phyloP scores from a whole-genome alignment of 23 tunicate genomes.

The Clavelina lepadiformis region DNA sequence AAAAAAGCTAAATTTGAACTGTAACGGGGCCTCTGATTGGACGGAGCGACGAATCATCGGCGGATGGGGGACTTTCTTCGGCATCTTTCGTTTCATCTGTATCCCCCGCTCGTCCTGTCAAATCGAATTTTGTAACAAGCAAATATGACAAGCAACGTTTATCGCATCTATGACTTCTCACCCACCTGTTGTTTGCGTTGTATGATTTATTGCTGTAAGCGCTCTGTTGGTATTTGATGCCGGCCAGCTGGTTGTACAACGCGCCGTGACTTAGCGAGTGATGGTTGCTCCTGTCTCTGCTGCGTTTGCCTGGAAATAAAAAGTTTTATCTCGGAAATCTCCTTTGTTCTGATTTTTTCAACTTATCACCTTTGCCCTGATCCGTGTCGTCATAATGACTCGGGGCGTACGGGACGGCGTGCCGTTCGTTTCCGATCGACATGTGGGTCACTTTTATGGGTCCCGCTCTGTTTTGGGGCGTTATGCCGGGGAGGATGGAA shows the following conservation, averaged over 20 bases:
- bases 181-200: constrained; percentile 26
- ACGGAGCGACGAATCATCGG: too few species aligned
- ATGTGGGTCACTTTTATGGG: constrained; percentile 90
- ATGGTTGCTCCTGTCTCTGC: constrained; percentile 38
- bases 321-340: background rate
- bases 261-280: constrained; percentile 61
- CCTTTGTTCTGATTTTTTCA: background rate
- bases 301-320: constrained; percentile 15
- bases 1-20: too few species aligned
- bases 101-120: too few species aligned
- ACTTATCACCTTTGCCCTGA: constrained; percentile 28
- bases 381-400: constrained; percentile 51
- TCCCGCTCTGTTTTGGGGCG: constrained; percentile 88
- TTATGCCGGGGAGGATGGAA: constrained; percentile 82
- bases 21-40: too few species aligned
- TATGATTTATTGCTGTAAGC: constrained; percentile 9
- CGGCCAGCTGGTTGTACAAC: constrained; percentile 84
- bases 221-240: constrained; percentile 61
- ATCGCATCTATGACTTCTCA: too few species aligned
- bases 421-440: constrained; percentile 77
- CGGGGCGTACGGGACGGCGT: constrained; percentile 36
- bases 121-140: too few species aligned
- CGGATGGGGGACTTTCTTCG: too few species aligned
- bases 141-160: too few species aligned
- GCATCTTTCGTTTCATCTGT: too few species aligned